A percentile compares a stretch with the other conserved stretches of the same genome.
phyloP scores from a whole-genome alignment of 2,888 invertebrate genomes.

The Galeruca laticollis region DNA sequence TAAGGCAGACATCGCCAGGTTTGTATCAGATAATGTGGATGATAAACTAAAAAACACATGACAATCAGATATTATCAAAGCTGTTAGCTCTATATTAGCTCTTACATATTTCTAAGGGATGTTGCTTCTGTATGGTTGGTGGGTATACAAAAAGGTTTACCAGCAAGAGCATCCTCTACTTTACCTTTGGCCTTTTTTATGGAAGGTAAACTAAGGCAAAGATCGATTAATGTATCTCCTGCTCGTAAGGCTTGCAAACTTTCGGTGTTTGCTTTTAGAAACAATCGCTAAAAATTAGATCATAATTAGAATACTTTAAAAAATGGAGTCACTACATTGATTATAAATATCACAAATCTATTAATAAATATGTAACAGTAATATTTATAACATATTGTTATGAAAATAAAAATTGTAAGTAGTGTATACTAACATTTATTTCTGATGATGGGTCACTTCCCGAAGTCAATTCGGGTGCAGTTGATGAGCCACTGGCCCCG shows the following conservation, averaged over 20 bases:
- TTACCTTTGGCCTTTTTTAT: slow-evolving; percentile 74
- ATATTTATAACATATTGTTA: too few relatives aligned
- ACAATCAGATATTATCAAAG: background rate
- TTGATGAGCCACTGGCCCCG: slow-evolving; percentile 64
- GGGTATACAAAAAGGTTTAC: slow-evolving; percentile 76
- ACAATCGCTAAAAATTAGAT: slow-evolving; percentile 74
- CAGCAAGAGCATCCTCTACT: slow-evolving; percentile 74
- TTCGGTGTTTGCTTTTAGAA: slow-evolving; percentile 82
- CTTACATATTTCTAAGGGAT: slow-evolving; percentile 72
- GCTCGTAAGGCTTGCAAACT: slow-evolving; percentile 85
- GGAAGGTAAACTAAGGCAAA: slow-evolving; percentile 83
- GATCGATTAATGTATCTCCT: slow-evolving; percentile 83
- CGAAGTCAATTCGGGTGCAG: slow-evolving; percentile 52
- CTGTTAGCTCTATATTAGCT: slow-evolving; percentile 7
- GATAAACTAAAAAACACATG: slow-evolving; percentile 72
- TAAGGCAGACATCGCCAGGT: slow-evolving; percentile 84
- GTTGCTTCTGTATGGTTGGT: slow-evolving; percentile 80
- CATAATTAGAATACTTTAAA: slow-evolving; percentile 27
- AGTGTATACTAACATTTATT: slow-evolving; percentile 65
- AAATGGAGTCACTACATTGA: too few relatives aligned
- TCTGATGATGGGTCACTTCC: slow-evolving; percentile 65
- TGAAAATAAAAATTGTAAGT: too few relatives aligned
- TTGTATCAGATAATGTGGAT: slow-evolving; percentile 85
- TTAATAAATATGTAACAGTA: too few relatives aligned
- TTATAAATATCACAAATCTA: too few relatives aligned